A percentile compares a stretch with the other conserved stretches of the same genome.
phyloP scores from a whole-genome alignment of 1,140 invertebrate species.

The Ostrea edulis region DNA sequence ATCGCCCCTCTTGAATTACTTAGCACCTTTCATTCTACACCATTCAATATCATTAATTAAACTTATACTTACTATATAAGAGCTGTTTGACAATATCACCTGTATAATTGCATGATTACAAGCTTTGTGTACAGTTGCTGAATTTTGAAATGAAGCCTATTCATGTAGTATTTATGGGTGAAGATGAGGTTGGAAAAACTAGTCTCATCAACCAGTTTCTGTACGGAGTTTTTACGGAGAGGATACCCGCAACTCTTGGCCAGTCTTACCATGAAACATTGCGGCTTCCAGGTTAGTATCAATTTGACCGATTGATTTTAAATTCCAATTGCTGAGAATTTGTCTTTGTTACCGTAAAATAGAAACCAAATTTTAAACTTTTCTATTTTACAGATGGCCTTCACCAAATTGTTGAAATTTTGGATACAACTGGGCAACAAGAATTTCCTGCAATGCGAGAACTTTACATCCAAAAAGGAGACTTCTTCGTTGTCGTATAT shows the following conservation, averaged over 20 bases:
- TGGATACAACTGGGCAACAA: constrained; percentile 13
- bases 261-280: not conserved
- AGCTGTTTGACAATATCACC: too few relatives aligned
- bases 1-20: too few relatives aligned
- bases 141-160: not conserved
- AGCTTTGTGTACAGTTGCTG: too few relatives aligned
- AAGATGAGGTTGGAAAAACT: not conserved
- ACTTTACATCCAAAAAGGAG: not conserved
- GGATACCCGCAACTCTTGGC: not conserved
- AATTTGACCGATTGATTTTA: too few relatives aligned
- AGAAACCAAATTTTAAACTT: not conserved
- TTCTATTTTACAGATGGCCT: constrained; percentile 25
- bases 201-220: not conserved
- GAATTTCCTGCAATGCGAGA: constrained; percentile 36
- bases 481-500: not conserved
- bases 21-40: too few relatives aligned
- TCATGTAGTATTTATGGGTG: not conserved
- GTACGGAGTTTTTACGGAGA: not conserved
- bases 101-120: too few relatives aligned
- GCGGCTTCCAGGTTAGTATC: not conserved
- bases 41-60: too few relatives aligned
- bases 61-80: too few relatives aligned
- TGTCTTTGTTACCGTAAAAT: too few relatives aligned
- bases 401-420: constrained; percentile 5
- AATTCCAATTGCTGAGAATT: too few relatives aligned